A percentile compares a stretch with the other conserved stretches of the same genome.
These are phyloP conservation scores for Drosophila pectinifera DNA, from an alignment of 1,140 invertebrate genomes.

Conservation along the genomic window DNA sequence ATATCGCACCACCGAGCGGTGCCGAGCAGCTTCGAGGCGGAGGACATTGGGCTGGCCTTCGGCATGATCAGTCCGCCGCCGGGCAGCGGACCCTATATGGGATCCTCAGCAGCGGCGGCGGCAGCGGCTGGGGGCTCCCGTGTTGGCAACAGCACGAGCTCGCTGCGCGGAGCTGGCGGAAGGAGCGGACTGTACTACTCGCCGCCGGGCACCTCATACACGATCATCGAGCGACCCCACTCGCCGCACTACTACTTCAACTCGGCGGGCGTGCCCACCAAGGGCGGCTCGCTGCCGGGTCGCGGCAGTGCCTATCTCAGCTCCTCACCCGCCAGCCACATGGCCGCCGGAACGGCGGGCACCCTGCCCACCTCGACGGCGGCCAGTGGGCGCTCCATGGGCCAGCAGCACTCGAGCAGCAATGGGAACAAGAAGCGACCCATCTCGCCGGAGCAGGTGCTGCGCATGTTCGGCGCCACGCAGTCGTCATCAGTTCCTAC, in stretches of 20 bases:
- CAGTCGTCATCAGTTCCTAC: conserved; percentile 85
- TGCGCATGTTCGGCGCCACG: conserved; percentile 87
- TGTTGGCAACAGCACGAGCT: conserved; percentile 83
- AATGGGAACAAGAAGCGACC: conserved; percentile 88
- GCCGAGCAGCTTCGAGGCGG: conserved; percentile 83
- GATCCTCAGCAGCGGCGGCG: conserved; percentile 45
- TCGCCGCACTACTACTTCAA: conserved; percentile 87
- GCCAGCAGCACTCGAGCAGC: conserved; percentile 47
- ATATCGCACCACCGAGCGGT: conserved; percentile 75
- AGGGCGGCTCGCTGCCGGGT: conserved; percentile 82
- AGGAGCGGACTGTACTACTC: conserved; percentile 89
- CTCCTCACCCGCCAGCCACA: conserved; percentile 85
- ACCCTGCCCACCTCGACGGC: conserved; percentile 83
- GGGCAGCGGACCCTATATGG: conserved; percentile 68
- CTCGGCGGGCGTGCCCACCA: conserved; percentile 84
- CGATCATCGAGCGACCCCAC: conserved; percentile 92
- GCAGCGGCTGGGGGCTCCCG: conserved; percentile 58
- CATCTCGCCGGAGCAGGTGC: conserved; percentile 92
- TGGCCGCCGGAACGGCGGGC: conserved; percentile 84
- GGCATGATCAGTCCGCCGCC: conserved; percentile 83
- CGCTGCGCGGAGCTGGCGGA: conserved; percentile 75
- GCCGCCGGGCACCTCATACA: conserved; percentile 92
- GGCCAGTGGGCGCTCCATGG: conserved; percentile 62
- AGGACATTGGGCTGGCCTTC: conserved; percentile 78
- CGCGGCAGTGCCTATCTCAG: conserved; percentile 88